A percentile compares a stretch with the other conserved stretches of the same genome.
Evolutionary conservation across 2,113 vertebrate genomes (phyloP).

Genomic region (Edolisoma coerulescens): DNA sequence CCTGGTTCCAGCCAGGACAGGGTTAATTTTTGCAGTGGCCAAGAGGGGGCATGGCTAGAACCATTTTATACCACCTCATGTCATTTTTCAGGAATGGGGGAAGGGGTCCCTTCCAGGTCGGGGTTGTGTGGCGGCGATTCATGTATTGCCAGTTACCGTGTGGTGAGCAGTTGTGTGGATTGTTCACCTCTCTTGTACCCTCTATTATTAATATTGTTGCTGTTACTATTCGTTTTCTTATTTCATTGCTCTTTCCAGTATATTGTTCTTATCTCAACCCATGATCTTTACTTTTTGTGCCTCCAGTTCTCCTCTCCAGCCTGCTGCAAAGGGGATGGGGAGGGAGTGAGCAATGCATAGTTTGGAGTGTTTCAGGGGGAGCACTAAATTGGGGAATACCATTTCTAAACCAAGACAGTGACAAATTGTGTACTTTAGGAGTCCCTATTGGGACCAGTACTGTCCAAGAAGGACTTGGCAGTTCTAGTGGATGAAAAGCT

Average conservation of each 20-base stretch:
- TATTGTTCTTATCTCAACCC: background rate
- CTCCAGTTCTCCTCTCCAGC: background rate
- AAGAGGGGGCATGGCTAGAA: background rate
- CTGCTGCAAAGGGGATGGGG: background rate
- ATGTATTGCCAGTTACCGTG: background rate
- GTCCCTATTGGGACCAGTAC: background rate
- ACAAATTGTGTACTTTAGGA: background rate
- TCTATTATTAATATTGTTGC: background rate
- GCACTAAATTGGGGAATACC: background rate
- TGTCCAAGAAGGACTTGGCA: background rate
- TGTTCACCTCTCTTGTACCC: background rate
- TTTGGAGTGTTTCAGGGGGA: background rate
- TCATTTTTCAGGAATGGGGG: background rate
- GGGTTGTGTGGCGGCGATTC: background rate
- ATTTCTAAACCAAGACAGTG: background rate
- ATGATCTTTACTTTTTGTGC: background rate
- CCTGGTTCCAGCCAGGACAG: background rate
- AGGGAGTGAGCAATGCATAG: background rate
- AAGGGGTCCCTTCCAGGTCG: background rate
- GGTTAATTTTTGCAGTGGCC: background rate
- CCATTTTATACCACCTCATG: background rate
- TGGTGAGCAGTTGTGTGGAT: background rate
- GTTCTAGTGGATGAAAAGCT: background rate
- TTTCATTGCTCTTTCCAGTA: background rate
- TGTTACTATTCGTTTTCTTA: background rate